phyloP scores from a whole-genome alignment of 2,797 vertebrate species.

The Rousettus madagascariensis region DNA sequence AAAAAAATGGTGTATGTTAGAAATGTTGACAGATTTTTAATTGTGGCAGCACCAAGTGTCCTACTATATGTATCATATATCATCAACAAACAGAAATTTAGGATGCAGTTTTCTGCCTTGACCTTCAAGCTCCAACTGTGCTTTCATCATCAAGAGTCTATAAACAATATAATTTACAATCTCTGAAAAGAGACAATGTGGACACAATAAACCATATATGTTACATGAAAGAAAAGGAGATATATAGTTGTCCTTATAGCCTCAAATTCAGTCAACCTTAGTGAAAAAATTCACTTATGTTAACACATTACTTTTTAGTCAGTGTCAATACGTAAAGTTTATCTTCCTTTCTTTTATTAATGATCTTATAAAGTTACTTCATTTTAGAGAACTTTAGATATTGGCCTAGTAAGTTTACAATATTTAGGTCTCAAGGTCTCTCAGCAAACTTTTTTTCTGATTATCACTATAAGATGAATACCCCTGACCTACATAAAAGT shows the following conservation, averaged over 20 bases:
- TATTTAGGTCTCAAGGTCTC: neutral
- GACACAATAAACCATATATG: constrained; percentile 77
- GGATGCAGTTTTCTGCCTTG: constrained; percentile 84
- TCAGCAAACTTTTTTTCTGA: neutral
- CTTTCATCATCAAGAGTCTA: constrained; percentile 84
- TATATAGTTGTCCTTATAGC: constrained; percentile 68
- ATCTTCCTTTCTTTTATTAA: constrained; percentile 59
- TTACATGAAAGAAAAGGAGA: constrained; percentile 71
- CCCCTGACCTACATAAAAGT: neutral
- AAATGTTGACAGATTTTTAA: constrained; percentile 82
- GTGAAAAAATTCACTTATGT: constrained; percentile 74
- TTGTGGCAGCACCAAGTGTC: constrained; percentile 69
- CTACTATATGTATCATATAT: constrained; percentile 86
- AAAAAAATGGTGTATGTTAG: constrained; percentile 80
- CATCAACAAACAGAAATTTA: constrained; percentile 87
- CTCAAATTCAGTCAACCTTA: constrained; percentile 71
- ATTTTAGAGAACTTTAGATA: neutral
- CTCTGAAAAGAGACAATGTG: constrained; percentile 79
- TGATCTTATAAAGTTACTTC: neutral
- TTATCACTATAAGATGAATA: neutral
- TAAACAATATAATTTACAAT: constrained; percentile 84
- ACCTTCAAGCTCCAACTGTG: constrained; percentile 89
- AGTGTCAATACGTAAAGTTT: constrained; percentile 47
- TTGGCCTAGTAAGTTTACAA: neutral
- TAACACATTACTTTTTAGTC: constrained; percentile 70